A percentile compares a stretch with the other conserved stretches of the same genome.
Conservation (phyloP, 2,113 vertebrate genomes). For the Scopus umbretta region DNA sequence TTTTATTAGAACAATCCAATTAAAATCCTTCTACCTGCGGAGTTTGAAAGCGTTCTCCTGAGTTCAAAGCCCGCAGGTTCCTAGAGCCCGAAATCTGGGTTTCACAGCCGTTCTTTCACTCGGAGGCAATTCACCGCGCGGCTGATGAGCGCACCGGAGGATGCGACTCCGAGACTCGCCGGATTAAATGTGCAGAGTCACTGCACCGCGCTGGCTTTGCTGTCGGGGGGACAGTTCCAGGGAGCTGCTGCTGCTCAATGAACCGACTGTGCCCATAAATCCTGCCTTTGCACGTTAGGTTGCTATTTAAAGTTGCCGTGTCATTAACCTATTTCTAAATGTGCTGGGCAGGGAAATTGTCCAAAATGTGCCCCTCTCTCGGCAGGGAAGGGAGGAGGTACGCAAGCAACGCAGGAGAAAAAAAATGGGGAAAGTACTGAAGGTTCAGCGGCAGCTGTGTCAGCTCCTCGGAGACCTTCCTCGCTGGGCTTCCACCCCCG, state of each 20-base stretch:
- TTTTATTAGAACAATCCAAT: not conserved
- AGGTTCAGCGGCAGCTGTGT: not conserved
- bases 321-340: not conserved
- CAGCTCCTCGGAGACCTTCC: not conserved
- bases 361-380: not conserved
- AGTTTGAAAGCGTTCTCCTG: not conserved
- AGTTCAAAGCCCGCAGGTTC: not conserved
- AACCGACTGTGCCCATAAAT: not conserved
- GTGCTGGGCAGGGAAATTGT: not conserved
- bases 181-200: not conserved
- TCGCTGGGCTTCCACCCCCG: not conserved
- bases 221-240: not conserved
- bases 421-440: not conserved
- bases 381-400: not conserved
- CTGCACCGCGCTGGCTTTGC: not conserved
- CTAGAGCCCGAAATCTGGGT: not conserved
- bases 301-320: not conserved
- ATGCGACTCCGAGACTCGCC: fast-evolving
- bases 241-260: not conserved
- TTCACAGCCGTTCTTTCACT: not conserved
- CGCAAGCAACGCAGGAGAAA: not conserved
- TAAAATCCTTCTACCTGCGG: not conserved
- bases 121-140: fast-evolving
- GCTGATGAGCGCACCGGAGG: not conserved
- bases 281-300: not conserved